Conservation (phyloP, 2,113 vertebrate genomes). For the Myotis davidii region DNA sequence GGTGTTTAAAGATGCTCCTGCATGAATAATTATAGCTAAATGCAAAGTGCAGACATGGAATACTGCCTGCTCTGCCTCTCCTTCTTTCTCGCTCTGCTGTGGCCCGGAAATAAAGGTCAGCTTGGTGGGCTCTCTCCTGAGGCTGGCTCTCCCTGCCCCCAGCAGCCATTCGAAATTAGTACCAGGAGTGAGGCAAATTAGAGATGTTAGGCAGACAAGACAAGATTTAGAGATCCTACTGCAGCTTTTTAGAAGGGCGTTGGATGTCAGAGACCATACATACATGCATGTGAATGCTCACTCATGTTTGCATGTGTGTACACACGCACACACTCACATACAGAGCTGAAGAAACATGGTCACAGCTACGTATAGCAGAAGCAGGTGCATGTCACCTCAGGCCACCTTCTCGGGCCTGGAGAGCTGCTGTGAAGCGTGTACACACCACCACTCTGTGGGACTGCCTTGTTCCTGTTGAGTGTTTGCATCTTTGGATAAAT, state of each 20-base stretch:
- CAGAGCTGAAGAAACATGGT: not conserved
- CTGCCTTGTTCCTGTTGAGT: not conserved
- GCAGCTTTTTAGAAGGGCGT: not conserved
- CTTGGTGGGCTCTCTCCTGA: not conserved
- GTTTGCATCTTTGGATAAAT: not conserved
- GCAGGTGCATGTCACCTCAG: not conserved
- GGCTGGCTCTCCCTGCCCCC: not conserved
- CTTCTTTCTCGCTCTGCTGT: not conserved
- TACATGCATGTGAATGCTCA: not conserved
- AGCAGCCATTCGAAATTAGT: not conserved
- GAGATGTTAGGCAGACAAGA: not conserved
- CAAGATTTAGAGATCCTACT: not conserved
- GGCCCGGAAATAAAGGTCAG: not conserved
- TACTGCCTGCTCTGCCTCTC: not conserved
- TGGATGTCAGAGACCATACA: accelerated
- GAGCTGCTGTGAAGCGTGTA: not conserved
- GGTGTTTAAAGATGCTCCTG: slow-evolving; percentile 69
- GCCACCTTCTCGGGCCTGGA: not conserved
- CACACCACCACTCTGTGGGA: not conserved
- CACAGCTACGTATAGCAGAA: not conserved
- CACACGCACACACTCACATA: accelerated
- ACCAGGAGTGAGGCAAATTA: not conserved
- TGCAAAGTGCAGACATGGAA: not conserved
- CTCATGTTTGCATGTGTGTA: too few species aligned
- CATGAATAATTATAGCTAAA: slow-evolving; percentile 57